A percentile compares a stretch with the other conserved stretches of the same genome.
Evolutionary conservation across 2,888 invertebrate genomes (phyloP).

Genomic region (Phortica okadai): DNA sequence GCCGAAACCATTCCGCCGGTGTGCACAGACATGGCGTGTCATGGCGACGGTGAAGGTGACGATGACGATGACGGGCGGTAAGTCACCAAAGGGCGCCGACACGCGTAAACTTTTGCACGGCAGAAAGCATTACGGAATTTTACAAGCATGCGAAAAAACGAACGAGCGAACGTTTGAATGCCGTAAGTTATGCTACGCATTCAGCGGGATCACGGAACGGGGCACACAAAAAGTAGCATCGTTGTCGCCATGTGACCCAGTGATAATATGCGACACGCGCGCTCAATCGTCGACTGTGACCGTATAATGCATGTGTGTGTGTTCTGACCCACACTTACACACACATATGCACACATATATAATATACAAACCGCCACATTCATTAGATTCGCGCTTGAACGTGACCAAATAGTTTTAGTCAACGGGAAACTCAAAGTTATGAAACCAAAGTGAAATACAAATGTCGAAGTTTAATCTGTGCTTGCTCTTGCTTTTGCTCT

Average conservation of each 20-base stretch:
- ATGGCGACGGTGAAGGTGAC: neutral
- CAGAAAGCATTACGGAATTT: neutral
- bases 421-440: slow-evolving; percentile 4
- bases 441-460: slow-evolving; percentile 25
- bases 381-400: slow-evolving; percentile 18
- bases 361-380: slow-evolving; percentile 5
- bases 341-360: neutral
- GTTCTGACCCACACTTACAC: neutral
- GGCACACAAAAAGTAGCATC: neutral
- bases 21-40: neutral
- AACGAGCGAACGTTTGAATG: neutral
- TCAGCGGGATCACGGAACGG: neutral
- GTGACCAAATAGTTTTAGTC: slow-evolving; percentile 25
- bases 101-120: slow-evolving; percentile 5
- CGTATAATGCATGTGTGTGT: neutral
- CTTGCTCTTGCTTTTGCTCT: neutral
- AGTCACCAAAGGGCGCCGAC: slow-evolving; percentile 13
- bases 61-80: neutral
- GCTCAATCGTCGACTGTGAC: neutral
- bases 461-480: slow-evolving; percentile 14
- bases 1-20: neutral
- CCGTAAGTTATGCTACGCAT: slow-evolving; percentile 6
- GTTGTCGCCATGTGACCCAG: slow-evolving; percentile 3
- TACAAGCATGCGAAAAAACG: neutral
- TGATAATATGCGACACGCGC: slow-evolving; percentile 24